Evolutionary conservation across 2,113 vertebrate species (phyloP).

Genomic region (Gobiocypris rarus): DNA sequence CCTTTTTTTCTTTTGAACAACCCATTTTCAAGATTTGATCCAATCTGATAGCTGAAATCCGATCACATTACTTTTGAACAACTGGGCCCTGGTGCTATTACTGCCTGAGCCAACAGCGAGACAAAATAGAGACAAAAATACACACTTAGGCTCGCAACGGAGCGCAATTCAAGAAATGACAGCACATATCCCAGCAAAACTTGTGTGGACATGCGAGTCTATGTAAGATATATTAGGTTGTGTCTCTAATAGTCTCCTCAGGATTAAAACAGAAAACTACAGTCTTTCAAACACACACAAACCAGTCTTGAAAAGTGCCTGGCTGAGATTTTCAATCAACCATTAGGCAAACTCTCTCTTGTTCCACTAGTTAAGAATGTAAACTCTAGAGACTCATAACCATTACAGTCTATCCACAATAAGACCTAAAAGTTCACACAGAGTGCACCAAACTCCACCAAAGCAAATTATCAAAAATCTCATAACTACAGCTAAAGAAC

Average conservation of each 20-base stretch:
- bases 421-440: constrained; percentile 15
- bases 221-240: neutral
- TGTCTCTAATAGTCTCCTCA: neutral
- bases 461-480: neutral
- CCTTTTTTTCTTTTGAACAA: too few species aligned
- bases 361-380: neutral
- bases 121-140: constrained; percentile 6
- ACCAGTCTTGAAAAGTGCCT: neutral
- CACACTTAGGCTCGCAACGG: neutral
- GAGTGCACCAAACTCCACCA: neutral
- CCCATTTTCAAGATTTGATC: too few species aligned
- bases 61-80: too few species aligned
- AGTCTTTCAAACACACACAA: neutral
- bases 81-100: neutral
- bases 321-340: neutral
- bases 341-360: neutral
- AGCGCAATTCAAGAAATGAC: neutral
- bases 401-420: neutral
- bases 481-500: neutral
- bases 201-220: constrained; percentile 4
- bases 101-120: neutral
- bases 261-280: neutral
- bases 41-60: too few species aligned
- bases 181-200: neutral
- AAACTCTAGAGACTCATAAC: neutral